Conservation (phyloP, 1,140 invertebrate genomes). For the Drosophila ananassae region DNA sequence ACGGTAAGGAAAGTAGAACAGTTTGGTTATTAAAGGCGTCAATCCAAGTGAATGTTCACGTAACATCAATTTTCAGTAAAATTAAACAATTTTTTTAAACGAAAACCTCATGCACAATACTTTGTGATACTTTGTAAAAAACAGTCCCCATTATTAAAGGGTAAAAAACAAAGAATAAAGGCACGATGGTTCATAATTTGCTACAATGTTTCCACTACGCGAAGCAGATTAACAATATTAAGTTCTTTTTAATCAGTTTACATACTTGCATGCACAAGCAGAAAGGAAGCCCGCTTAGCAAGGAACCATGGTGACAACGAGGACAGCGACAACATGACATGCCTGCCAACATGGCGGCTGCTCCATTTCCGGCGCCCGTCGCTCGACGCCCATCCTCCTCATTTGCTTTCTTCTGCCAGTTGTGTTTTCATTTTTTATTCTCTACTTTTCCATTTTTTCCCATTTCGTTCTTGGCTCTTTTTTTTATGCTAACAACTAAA, state of each 20-base stretch:
- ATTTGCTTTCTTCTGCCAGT: conserved; percentile 17
- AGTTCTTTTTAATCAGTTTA: conserved; percentile 81
- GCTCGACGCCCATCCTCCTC: conserved; percentile 23
- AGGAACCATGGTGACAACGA: conserved; percentile 15
- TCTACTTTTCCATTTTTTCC: conserved; percentile 2
- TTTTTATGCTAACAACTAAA: conserved; percentile 50
- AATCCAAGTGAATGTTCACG: too few species aligned
- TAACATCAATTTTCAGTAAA: too few species aligned
- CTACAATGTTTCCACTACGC: conserved; percentile 66
- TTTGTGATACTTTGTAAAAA: background rate
- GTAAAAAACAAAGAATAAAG: background rate
- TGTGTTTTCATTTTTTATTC: conserved; percentile 22
- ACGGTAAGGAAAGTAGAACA: background rate
- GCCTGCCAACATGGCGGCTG: conserved; percentile 73
- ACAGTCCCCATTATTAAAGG: background rate
- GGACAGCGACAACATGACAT: conserved; percentile 49
- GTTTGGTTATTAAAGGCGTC: too few species aligned
- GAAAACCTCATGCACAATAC: too few species aligned
- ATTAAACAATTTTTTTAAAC: background rate
- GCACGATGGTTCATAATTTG: conserved; percentile 34
- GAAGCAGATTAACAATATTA: conserved; percentile 81
- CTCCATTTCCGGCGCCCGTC: conserved; percentile 68
- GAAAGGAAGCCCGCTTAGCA: conserved; percentile 48
- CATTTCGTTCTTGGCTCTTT: conserved; percentile 41
- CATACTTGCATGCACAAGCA: conserved; percentile 74